Evolutionary conservation across 2,113 vertebrate genomes (phyloP), one percentile per base, ranked within the genome.

Genomic region (Daubentonia madagascariensis): DNA sequence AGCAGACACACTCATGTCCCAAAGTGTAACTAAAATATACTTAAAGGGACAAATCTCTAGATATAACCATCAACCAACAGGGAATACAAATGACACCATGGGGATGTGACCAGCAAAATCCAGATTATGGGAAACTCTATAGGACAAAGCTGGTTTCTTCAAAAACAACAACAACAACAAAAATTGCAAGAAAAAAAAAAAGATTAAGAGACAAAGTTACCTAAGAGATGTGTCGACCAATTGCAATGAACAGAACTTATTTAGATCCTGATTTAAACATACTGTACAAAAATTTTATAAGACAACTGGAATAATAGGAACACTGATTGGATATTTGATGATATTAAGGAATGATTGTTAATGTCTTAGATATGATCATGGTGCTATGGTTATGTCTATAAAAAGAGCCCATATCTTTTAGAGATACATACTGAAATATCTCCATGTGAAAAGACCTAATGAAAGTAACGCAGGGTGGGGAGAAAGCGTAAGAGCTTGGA

Each of bases 81-180:
- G n/a, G 37, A 78, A 79, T 45, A 80, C 37, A 45, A 59, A 89
- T 43, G 72, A 80, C 22, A 72, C 45, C 59, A 54, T 3, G 2
- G n/a, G 12, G 30, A 65, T 10, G 12, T 16, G 8, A 17, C 65
- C 50, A 50, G 40, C 35, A 72, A 90, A 80, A 43, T 25, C 54
- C 61, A 91, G 37, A 79, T 50, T 52, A 16, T 6, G 3, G 52
- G 32, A 79, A 61, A 68, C 17, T 50, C 50, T 20, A 17, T 0
- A 52, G 43, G n/a, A 54, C 40, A 95, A 67, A 93, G 13, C 30
- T 84, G 45, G 30, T 25, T 97, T 97, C 70, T 87, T 93, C 85
- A 54, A 84, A 32, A 84, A 35, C 28, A 59, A 80, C 20, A 80
- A 80, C 20, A 80, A 67, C 17, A 90, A 72, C 28, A 50, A 28